These are phyloP conservation scores for Takifugu bimaculatus DNA, from an alignment of 2,113 vertebrate genomes.

Conservation along the genomic window DNA sequence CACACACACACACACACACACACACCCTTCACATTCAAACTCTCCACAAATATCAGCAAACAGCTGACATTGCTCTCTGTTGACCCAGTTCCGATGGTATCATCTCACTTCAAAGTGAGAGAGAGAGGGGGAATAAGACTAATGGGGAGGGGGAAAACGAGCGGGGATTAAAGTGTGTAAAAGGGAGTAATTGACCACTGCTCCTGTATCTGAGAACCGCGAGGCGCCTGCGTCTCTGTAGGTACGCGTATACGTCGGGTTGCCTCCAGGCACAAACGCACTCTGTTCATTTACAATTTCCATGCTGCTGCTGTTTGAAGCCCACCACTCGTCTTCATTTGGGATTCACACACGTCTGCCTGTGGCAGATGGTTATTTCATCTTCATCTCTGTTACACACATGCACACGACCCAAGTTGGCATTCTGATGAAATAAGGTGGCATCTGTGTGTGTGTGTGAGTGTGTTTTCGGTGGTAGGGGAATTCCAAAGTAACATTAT, in stretches of 20 bases:
- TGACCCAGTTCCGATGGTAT: slow-evolving; percentile 64
- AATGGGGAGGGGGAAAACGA: slow-evolving; percentile 1
- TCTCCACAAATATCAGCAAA: slow-evolving; percentile 47
- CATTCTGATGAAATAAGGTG: slow-evolving; percentile 35
- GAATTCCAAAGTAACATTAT: slow-evolving; percentile 55
- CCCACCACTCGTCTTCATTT: slow-evolving; percentile 59
- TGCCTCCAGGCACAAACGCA: slow-evolving; percentile 42
- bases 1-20: slow-evolving; percentile 7
- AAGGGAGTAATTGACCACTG: slow-evolving; percentile 49
- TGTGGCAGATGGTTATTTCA: slow-evolving; percentile 67
- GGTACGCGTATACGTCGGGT: slow-evolving; percentile 28
- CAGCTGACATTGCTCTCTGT: slow-evolving; percentile 55
- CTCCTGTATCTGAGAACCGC: slow-evolving; percentile 30
- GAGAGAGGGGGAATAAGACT: slow-evolving; percentile 16
- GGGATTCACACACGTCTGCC: slow-evolving; percentile 55
- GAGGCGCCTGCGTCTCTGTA: not conserved
- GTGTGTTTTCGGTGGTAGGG: slow-evolving; percentile 15
- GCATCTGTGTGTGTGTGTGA: slow-evolving; percentile 10
- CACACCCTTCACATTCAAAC: slow-evolving; percentile 14
- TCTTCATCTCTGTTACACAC: slow-evolving; percentile 39
- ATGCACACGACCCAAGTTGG: slow-evolving; percentile 10
- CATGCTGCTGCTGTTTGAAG: slow-evolving; percentile 50
- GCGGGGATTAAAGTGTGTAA: slow-evolving; percentile 42
- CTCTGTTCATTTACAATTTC: slow-evolving; percentile 59
- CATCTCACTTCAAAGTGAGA: slow-evolving; percentile 46